Evolutionary conservation across 2,797 vertebrate species (phyloP).

Genomic region (Antennarius maculatus): DNA sequence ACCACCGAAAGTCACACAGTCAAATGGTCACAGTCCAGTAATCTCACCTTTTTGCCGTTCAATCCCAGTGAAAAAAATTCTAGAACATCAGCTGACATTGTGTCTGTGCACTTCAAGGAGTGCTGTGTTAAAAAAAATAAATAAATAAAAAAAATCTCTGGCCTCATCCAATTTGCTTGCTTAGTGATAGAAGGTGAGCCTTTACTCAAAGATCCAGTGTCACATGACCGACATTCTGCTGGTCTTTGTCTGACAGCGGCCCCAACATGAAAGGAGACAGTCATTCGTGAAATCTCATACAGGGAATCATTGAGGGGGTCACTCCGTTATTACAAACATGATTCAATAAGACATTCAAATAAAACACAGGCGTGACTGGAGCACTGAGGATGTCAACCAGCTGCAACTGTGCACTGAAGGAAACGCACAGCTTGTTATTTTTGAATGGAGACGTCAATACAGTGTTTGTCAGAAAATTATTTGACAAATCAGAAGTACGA

Average conservation of each 20-base stretch:
- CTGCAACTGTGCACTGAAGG: conserved; percentile 42
- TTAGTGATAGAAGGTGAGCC: conserved; percentile 36
- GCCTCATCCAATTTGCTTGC: not conserved
- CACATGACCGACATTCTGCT: conserved; percentile 60
- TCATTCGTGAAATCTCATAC: conserved; percentile 49
- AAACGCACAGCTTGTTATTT: conserved; percentile 34
- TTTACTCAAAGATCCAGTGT: conserved; percentile 71
- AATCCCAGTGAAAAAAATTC: conserved; percentile 7
- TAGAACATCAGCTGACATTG: conserved; percentile 36
- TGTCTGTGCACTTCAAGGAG: conserved; percentile 70
- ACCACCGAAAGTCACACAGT: conserved; percentile 29
- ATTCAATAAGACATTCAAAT: conserved; percentile 34
- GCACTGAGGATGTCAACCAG: conserved; percentile 61
- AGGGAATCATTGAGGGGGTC: conserved; percentile 36
- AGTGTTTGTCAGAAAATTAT: conserved; percentile 50
- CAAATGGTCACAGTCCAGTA: conserved; percentile 40
- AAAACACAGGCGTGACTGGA: conserved; percentile 57
- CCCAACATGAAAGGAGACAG: conserved; percentile 45
- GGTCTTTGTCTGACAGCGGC: conserved; percentile 52
- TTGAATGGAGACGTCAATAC: conserved; percentile 47
- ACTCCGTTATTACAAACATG: conserved; percentile 49
- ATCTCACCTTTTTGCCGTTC: conserved; percentile 14
- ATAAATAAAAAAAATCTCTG: conserved; percentile 12
- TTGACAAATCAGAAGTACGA: conserved; percentile 45
- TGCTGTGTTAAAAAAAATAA: conserved; percentile 47